Percentiles rank a stretch among this genome's conserved stretches.
These are phyloP conservation scores for Fabriciana adippe DNA, from an alignment of 2,888 invertebrate genomes.

Conservation along the genomic window DNA sequence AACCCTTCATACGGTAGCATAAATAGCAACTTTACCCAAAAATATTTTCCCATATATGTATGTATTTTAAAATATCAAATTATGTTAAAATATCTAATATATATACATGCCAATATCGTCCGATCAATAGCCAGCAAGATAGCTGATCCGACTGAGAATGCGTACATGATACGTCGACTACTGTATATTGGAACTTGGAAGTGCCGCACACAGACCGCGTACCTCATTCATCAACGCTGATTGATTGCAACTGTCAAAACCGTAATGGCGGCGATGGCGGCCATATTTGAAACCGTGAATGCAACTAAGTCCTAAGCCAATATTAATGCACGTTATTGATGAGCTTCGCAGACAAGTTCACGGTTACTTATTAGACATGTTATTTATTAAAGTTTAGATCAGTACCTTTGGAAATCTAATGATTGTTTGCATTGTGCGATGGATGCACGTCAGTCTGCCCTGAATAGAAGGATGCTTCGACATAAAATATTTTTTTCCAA, in stretches of 20 bases:
- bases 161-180: slow-evolving; percentile 17
- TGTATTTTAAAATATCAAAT: too few relatives aligned
- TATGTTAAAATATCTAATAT: neutral
- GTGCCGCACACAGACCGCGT: slow-evolving; percentile 65
- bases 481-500: slow-evolving; percentile 5
- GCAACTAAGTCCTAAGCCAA: slow-evolving; percentile 74
- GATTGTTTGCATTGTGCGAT: slow-evolving; percentile 15
- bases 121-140: neutral
- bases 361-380: slow-evolving; percentile 69
- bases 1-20: too few relatives aligned
- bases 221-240: slow-evolving; percentile 77
- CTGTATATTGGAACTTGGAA: slow-evolving; percentile 20
- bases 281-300: slow-evolving; percentile 69
- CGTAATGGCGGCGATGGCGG: slow-evolving; percentile 74
- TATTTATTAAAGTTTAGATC: slow-evolving; percentile 65
- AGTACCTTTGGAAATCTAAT: slow-evolving; percentile 14
- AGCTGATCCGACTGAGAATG: slow-evolving; percentile 9
- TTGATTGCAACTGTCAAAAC: slow-evolving; percentile 81
- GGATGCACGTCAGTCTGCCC: neutral
- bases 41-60: too few relatives aligned
- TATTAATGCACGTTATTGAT: slow-evolving; percentile 77
- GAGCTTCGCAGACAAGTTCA: slow-evolving; percentile 65
- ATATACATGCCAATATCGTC: neutral
- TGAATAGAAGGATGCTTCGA: neutral
- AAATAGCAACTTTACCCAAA: too few relatives aligned